A percentile compares a stretch with the other conserved stretches of the same genome.
phyloP scores from a whole-genome alignment of 2,888 invertebrate species.

The Acronicta leporina region DNA sequence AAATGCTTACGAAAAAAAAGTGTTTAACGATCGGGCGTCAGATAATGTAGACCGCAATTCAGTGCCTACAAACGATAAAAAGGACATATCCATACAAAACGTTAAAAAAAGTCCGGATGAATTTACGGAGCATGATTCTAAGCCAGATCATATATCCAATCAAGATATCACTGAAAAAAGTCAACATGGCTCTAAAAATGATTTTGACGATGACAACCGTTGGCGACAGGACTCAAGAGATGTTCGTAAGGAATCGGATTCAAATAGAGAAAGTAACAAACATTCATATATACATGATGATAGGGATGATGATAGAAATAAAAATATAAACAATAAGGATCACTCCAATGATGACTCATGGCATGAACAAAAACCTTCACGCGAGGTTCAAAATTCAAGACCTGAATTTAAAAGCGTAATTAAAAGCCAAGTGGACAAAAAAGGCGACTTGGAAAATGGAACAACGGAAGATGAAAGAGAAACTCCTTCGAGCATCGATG shows the following conservation, averaged over 20 bases:
- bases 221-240: background rate
- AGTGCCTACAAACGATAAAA: background rate
- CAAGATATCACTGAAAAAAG: background rate
- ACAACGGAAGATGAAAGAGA: conserved; percentile 1
- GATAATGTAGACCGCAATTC: background rate
- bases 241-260: background rate
- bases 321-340: background rate
- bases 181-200: background rate
- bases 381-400: background rate
- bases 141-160: background rate
- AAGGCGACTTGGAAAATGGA: background rate
- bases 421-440: background rate
- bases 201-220: background rate
- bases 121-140: background rate
- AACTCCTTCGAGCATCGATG: background rate
- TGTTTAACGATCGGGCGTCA: background rate
- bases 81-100: background rate
- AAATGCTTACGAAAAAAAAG: conserved; percentile 11
- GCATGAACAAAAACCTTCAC: background rate
- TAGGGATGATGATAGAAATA: background rate
- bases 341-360: background rate
- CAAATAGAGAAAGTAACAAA: background rate
- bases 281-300: background rate
- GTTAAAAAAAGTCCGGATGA: background rate
- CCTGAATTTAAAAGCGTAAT: background rate